Evolutionary conservation across 2,888 invertebrate species (phyloP).

Genomic region (Morpho helenor): DNA sequence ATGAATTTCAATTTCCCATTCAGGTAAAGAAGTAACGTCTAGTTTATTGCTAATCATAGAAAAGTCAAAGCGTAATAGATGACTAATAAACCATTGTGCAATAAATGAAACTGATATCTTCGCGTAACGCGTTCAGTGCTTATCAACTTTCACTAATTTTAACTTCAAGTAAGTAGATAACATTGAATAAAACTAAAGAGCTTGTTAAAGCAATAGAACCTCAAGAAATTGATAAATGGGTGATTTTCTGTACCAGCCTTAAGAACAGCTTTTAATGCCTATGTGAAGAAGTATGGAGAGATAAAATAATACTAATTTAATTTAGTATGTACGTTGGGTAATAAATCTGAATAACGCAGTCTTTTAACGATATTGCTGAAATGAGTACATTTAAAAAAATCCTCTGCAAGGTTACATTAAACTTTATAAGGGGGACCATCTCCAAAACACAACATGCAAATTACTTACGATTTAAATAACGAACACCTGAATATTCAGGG

Average conservation of each 20-base stretch:
- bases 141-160: slow-evolving; percentile 67
- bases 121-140: slow-evolving; percentile 59
- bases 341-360: no score
- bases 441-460: slow-evolving; percentile 6
- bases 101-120: slow-evolving; percentile 74
- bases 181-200: background rate
- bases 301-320: no score
- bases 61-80: slow-evolving; percentile 33
- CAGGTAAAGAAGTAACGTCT: background rate
- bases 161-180: slow-evolving; percentile 30
- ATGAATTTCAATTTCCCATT: no score
- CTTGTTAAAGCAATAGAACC: no score
- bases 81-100: slow-evolving; percentile 70
- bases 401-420: background rate
- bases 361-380: no score
- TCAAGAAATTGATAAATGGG: no score
- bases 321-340: no score
- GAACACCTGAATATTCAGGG: background rate
- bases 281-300: no score
- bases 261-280: no score
- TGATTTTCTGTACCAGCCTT: no score
- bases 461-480: slow-evolving; percentile 8
- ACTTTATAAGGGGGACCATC: background rate
- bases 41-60: background rate
- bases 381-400: no score